A percentile compares a stretch with the other conserved stretches of the same genome.
phyloP scores from a whole-genome alignment of 2,113 vertebrate genomes.

The Equus quagga region DNA sequence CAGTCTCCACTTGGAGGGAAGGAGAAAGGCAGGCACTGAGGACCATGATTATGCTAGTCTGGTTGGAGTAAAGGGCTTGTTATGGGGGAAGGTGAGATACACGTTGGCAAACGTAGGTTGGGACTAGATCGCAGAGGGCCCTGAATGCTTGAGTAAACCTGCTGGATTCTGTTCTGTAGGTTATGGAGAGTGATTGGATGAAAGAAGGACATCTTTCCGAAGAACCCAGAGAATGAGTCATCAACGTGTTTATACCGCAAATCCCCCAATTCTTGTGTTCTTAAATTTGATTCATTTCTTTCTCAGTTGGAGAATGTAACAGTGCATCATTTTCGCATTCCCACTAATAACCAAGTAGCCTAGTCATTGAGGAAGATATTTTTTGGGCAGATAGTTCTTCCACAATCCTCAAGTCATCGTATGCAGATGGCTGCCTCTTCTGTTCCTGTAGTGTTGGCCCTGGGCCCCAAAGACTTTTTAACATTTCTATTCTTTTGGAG shows the following conservation, averaged over 20 bases:
- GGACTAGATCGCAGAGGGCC: not conserved
- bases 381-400: not conserved
- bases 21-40: not conserved
- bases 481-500: slow-evolving; percentile 46
- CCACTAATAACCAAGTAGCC: not conserved
- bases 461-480: not conserved
- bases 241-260: not conserved
- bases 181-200: not conserved
- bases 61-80: not conserved
- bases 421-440: not conserved
- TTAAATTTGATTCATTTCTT: not conserved
- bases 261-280: not conserved
- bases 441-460: not conserved
- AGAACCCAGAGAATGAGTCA: not conserved
- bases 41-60: not conserved
- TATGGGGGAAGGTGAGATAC: not conserved
- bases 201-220: not conserved
- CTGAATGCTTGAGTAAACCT: not conserved
- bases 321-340: not conserved
- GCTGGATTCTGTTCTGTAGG: not conserved
- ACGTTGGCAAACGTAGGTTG: not conserved
- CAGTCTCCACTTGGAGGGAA: not conserved
- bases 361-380: not conserved
- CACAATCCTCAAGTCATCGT: not conserved
- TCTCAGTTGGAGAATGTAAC: not conserved